These are phyloP conservation scores for Meandrusa payeni DNA, from an alignment of 2,888 invertebrate species.

Conservation along the genomic window DNA sequence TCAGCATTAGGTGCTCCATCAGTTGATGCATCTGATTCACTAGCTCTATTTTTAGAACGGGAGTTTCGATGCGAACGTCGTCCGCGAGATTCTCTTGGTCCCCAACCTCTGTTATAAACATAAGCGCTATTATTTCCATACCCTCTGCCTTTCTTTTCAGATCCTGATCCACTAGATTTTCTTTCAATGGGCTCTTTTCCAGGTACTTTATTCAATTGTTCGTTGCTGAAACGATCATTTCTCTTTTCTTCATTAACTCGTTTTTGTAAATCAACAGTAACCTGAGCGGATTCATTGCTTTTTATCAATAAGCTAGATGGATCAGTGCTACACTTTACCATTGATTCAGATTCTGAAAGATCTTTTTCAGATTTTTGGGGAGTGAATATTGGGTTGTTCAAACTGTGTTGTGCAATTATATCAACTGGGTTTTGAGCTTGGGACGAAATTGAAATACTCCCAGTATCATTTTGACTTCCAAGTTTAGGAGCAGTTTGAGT, in stretches of 20 bases:
- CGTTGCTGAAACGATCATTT: slow-evolving; percentile 57
- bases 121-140: slow-evolving; percentile 56
- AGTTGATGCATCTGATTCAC: slow-evolving; percentile 88
- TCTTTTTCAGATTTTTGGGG: slow-evolving; percentile 64
- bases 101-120: slow-evolving; percentile 70
- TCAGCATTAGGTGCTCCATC: slow-evolving; percentile 83
- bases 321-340: slow-evolving; percentile 57
- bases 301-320: slow-evolving; percentile 42
- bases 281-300: slow-evolving; percentile 48
- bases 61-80: slow-evolving; percentile 73
- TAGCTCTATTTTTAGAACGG: slow-evolving; percentile 72
- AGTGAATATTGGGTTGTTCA: slow-evolving; percentile 47
- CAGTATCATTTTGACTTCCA: slow-evolving; percentile 42
- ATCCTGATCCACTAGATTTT: slow-evolving; percentile 69
- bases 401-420: slow-evolving; percentile 38
- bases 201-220: slow-evolving; percentile 65
- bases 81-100: slow-evolving; percentile 71
- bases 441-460: slow-evolving; percentile 37
- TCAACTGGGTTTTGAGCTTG: slow-evolving; percentile 53
- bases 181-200: slow-evolving; percentile 72
- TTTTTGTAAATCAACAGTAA: slow-evolving; percentile 46
- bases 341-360: slow-evolving; percentile 56
- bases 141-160: slow-evolving; percentile 77
- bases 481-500: slow-evolving; percentile 34
- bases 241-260: slow-evolving; percentile 57